Evolutionary conservation across 2,888 invertebrate species (phyloP).

Genomic region (Lithophane socia): DNA sequence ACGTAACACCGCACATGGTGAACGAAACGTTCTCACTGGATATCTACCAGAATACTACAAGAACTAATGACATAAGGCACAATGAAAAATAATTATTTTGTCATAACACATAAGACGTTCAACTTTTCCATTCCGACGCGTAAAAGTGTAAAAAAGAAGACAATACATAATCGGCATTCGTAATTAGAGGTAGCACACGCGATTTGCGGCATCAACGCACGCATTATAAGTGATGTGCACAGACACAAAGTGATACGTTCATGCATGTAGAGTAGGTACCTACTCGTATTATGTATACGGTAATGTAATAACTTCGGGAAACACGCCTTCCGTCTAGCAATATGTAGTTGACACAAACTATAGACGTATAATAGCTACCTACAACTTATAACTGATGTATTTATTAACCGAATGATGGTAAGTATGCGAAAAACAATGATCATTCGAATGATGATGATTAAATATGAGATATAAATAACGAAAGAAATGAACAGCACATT

Average conservation of each 20-base stretch:
- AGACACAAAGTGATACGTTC: constrained; percentile 33
- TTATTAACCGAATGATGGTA: background rate
- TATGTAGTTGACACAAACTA: constrained; percentile 26
- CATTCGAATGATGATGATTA: background rate
- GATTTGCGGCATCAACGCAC: constrained; percentile 65
- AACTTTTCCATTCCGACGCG: constrained; percentile 86
- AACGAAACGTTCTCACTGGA: constrained; percentile 48
- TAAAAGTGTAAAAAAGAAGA: constrained; percentile 81
- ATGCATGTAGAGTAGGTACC: constrained; percentile 24
- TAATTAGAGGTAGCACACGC: constrained; percentile 81
- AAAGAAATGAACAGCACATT: constrained; percentile 25
- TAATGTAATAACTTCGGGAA: constrained; percentile 41
- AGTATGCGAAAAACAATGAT: background rate
- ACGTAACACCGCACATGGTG: constrained; percentile 34
- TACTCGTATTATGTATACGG: constrained; percentile 33
- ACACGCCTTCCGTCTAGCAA: constrained; percentile 58
- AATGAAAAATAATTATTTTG: constrained; percentile 75
- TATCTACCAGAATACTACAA: constrained; percentile 48
- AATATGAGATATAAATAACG: background rate
- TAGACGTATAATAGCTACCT: background rate
- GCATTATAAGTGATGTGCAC: constrained; percentile 43
- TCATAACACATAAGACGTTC: constrained; percentile 81
- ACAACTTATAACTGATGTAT: background rate
- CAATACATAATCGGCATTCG: constrained; percentile 81
- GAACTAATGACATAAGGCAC: constrained; percentile 73